Conservation (phyloP, 2,797 vertebrate genomes). For the Arvicola amphibius region DNA sequence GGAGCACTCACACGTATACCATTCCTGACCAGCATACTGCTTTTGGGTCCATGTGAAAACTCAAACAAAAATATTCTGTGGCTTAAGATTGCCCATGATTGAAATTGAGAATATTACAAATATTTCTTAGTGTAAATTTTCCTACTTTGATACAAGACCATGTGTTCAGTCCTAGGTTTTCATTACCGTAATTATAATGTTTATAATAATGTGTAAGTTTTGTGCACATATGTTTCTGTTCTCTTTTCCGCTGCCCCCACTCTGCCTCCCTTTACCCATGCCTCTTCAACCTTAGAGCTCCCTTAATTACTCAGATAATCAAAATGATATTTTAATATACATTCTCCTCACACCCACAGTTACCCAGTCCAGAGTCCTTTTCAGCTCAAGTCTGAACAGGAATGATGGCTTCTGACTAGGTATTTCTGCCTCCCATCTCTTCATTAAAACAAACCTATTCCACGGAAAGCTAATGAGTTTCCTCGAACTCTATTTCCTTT, state of each 20-base stretch:
- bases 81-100: neutral
- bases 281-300: neutral
- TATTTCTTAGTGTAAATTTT: conserved; percentile 13
- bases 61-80: neutral
- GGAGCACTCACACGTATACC: neutral
- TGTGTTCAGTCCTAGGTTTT: neutral
- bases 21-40: neutral
- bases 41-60: conserved; percentile 1
- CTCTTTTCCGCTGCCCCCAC: neutral
- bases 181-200: neutral
- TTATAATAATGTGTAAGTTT: neutral
- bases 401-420: neutral
- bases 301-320: neutral
- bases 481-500: conserved; percentile 52
- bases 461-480: neutral
- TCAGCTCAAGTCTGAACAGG: neutral
- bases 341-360: neutral
- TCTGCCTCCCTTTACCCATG: neutral
- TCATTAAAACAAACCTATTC: neutral
- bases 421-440: neutral
- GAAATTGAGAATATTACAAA: neutral
- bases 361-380: neutral
- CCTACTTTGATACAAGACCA: neutral
- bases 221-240: neutral
- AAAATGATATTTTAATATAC: neutral